Conservation (phyloP, 2,888 invertebrate genomes). For the Nomada ruficornis region DNA sequence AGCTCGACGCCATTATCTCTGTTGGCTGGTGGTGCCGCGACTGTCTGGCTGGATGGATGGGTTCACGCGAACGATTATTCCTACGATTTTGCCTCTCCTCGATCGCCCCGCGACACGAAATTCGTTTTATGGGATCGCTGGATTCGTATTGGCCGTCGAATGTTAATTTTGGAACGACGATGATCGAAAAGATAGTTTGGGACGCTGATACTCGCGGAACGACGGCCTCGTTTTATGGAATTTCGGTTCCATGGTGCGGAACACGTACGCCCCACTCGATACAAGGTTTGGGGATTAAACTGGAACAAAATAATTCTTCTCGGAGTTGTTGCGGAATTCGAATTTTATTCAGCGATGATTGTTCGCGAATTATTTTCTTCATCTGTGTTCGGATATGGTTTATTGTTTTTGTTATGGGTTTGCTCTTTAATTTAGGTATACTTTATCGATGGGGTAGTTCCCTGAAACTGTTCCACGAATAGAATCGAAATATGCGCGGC, state of each 20-base stretch:
- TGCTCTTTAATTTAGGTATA: no score
- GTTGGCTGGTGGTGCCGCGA: conserved; percentile 17
- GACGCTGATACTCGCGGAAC: not conserved
- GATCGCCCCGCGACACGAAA: conserved; percentile 2
- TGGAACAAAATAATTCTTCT: not conserved
- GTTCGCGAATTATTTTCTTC: not conserved
- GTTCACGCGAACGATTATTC: conserved; percentile 32
- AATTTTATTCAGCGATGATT: not conserved
- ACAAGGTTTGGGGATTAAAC: not conserved
- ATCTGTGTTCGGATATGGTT: not conserved
- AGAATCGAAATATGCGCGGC: no score
- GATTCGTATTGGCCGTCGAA: not conserved
- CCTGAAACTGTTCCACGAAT: no score
- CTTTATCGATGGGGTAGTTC: no score
- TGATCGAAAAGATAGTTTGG: not conserved
- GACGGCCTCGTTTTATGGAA: not conserved
- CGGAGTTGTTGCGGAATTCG: not conserved
- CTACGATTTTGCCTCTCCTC: not conserved
- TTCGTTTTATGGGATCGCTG: conserved; percentile 22
- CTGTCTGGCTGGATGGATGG: not conserved
- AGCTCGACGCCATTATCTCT: conserved; percentile 71
- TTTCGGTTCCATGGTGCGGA: no score
- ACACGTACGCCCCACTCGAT: not conserved
- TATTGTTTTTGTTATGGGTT: no score
- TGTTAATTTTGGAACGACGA: not conserved